Evolutionary conservation across 2,797 vertebrate species (phyloP).

Genomic region (Ammospiza maritima): DNA sequence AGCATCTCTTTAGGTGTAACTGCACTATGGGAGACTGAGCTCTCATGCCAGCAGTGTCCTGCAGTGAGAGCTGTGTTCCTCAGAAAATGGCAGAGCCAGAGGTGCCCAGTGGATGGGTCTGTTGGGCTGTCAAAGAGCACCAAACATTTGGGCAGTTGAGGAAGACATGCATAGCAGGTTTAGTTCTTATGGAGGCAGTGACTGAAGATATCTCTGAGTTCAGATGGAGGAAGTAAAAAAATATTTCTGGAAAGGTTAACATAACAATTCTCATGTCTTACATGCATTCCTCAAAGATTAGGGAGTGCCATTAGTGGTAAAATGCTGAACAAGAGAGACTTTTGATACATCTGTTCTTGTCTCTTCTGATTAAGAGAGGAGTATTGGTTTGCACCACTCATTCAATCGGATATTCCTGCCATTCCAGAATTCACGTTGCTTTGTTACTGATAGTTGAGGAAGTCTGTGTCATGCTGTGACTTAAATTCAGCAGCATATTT

Average conservation of each 20-base stretch:
- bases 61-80: background rate
- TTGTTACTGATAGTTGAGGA: background rate
- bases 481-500: background rate
- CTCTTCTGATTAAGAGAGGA: background rate
- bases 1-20: background rate
- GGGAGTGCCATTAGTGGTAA: background rate
- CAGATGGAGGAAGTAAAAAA: background rate
- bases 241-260: background rate
- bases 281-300: background rate
- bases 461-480: background rate
- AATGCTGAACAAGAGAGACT: background rate
- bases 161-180: background rate
- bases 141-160: background rate
- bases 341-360: background rate
- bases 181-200: background rate
- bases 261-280: background rate
- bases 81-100: background rate
- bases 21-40: background rate
- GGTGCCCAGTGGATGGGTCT: background rate
- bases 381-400: background rate
- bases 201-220: no score
- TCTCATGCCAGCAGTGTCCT: background rate
- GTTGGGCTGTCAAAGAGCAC: background rate
- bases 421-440: background rate
- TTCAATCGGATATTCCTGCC: background rate